Percentiles rank a stretch among this genome's conserved stretches.
phyloP scores from a whole-genome alignment of 2,888 invertebrate genomes.

The Monoplex corrugatus region DNA sequence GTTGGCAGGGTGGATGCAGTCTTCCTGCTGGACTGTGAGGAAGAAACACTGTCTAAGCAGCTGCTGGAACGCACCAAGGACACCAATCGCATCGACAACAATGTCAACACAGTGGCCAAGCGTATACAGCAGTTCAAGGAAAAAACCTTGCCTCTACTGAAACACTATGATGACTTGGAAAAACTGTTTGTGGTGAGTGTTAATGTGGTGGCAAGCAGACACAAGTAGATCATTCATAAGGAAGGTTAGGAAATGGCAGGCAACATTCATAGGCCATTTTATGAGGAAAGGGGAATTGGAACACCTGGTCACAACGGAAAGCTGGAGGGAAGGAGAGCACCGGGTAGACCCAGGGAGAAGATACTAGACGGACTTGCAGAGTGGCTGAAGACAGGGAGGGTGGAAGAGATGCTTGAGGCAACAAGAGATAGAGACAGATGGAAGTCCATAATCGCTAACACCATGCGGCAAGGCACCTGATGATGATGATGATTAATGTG shows the following conservation, averaged over 20 bases:
- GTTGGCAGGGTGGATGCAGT: conserved; percentile 73
- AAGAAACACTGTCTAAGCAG: conserved; percentile 66
- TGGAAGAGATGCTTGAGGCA: too few species aligned
- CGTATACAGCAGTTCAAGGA: conserved; percentile 74
- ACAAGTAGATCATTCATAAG: too few species aligned
- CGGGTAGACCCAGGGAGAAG: too few species aligned
- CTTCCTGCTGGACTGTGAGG: conserved; percentile 78
- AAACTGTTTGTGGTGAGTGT: conserved; percentile 60
- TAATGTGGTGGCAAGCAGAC: too few species aligned
- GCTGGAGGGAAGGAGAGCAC: too few species aligned
- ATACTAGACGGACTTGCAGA: too few species aligned
- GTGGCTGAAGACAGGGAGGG: too few species aligned
- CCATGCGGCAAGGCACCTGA: neutral
- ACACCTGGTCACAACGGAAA: too few species aligned
- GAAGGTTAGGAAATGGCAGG: too few species aligned
- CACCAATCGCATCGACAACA: conserved; percentile 64
- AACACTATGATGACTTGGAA: conserved; percentile 75
- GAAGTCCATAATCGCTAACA: neutral
- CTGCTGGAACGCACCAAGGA: conserved; percentile 66
- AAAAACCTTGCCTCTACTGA: conserved; percentile 75
- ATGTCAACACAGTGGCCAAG: conserved; percentile 67
- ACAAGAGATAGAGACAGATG: too few species aligned
- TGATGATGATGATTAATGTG: neutral
- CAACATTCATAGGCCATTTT: too few species aligned
- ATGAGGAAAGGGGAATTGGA: too few species aligned